phyloP scores from a whole-genome alignment of 2,888 invertebrate species.

The Drosophila engyochracea region DNA sequence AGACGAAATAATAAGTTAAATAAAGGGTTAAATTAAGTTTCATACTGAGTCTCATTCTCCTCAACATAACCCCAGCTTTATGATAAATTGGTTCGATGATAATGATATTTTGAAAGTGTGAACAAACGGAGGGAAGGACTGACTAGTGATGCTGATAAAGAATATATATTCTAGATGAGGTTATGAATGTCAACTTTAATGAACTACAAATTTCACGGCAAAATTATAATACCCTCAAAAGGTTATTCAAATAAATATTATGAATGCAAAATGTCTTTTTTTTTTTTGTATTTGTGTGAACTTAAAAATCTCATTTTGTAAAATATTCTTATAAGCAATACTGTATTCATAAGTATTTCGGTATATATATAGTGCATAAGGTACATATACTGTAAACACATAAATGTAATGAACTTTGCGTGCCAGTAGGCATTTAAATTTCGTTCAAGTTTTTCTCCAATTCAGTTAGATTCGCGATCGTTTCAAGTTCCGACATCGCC shows the following conservation, averaged over 20 bases:
- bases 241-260: neutral
- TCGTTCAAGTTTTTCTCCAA: neutral
- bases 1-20: too few relatives aligned
- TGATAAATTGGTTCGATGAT: neutral
- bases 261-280: neutral
- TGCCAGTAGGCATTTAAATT: neutral
- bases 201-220: too few relatives aligned
- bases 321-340: neutral
- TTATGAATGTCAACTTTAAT: neutral
- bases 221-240: neutral
- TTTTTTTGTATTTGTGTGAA: neutral
- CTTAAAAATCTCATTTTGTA: neutral
- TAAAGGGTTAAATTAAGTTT: too few relatives aligned
- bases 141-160: neutral
- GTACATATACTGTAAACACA: neutral
- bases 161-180: neutral
- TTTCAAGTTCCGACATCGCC: constrained; percentile 1
- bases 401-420: neutral
- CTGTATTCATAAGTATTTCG: neutral
- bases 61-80: neutral
- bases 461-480: neutral
- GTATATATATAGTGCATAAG: neutral
- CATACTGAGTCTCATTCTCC: neutral
- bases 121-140: neutral
- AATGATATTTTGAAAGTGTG: neutral